These are phyloP conservation scores for Eupristina koningsbergeri DNA, from an alignment of 1,140 invertebrate genomes.

Conservation along the genomic window DNA sequence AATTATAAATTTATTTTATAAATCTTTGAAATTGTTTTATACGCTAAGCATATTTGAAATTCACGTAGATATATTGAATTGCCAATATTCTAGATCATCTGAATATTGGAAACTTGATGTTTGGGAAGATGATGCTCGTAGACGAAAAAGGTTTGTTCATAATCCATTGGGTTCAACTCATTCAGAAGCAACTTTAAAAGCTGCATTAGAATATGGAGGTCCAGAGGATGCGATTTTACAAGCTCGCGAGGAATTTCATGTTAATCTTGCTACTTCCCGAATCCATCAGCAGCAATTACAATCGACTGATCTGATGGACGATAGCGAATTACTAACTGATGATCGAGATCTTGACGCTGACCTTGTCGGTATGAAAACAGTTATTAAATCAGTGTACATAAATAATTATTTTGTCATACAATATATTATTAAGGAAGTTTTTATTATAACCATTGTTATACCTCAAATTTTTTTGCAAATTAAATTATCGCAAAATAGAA, in stretches of 20 bases:
- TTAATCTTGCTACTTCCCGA: constrained; percentile 83
- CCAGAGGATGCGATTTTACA: constrained; percentile 93
- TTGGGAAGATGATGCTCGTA: constrained; percentile 98
- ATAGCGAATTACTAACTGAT: constrained; percentile 91
- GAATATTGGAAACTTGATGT: constrained; percentile 97
- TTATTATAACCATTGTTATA: too few species aligned
- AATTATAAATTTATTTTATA: too few species aligned
- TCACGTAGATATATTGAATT: background rate
- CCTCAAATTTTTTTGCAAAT: too few species aligned
- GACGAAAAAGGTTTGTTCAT: constrained; percentile 94
- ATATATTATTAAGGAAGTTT: too few species aligned
- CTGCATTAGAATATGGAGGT: constrained; percentile 88
- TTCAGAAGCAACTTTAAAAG: constrained; percentile 92
- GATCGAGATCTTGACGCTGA: constrained; percentile 95
- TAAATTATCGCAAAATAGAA: too few species aligned
- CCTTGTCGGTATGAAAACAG: constrained; percentile 88
- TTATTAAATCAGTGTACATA: too few species aligned
- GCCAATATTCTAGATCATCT: constrained; percentile 66
- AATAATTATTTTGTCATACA: too few species aligned
- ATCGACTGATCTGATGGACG: constrained; percentile 88
- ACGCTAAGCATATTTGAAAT: background rate
- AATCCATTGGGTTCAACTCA: constrained; percentile 95
- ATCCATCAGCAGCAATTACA: constrained; percentile 80
- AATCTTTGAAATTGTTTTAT: too few species aligned
- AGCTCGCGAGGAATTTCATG: constrained; percentile 94